A percentile compares a stretch with the other conserved stretches of the same genome.
phyloP scores from a whole-genome alignment of 2,888 invertebrate genomes.

The Geotrupes spiniger region DNA sequence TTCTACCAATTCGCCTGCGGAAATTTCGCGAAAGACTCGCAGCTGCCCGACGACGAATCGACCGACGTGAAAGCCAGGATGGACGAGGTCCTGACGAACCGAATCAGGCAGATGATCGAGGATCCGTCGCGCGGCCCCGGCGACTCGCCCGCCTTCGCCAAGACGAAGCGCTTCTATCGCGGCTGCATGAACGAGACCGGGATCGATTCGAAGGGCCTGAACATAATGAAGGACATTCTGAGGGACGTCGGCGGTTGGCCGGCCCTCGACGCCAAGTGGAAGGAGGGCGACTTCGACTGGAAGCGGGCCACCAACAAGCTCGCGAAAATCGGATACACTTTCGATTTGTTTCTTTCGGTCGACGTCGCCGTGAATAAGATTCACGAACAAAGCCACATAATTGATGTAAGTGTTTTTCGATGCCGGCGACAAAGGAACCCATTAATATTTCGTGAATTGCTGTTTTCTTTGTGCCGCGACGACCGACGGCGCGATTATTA shows the following conservation, averaged over 20 bases:
- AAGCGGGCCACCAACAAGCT: slow-evolving; percentile 39
- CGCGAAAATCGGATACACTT: slow-evolving; percentile 40
- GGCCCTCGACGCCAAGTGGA: slow-evolving; percentile 51
- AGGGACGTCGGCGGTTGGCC: slow-evolving; percentile 60
- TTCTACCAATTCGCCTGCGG: slow-evolving; percentile 35
- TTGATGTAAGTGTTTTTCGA: slow-evolving; percentile 14
- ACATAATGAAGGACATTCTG: slow-evolving; percentile 43
- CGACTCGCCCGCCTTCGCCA: slow-evolving; percentile 27
- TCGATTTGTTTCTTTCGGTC: slow-evolving; percentile 40
- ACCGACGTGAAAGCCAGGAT: slow-evolving; percentile 21
- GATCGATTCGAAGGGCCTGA: slow-evolving; percentile 38
- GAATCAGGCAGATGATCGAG: slow-evolving; percentile 32
- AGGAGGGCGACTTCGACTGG: slow-evolving; percentile 46
- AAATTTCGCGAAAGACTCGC: slow-evolving; percentile 24
- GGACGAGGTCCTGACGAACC: slow-evolving; percentile 23
- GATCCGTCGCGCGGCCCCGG: slow-evolving; percentile 19
- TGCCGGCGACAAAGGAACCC: too few species aligned
- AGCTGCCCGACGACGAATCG: slow-evolving; percentile 23
- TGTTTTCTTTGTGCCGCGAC: too few species aligned
- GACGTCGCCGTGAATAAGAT: slow-evolving; percentile 23
- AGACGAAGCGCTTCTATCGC: slow-evolving; percentile 33
- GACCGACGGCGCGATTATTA: too few species aligned
- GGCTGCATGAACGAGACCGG: slow-evolving; percentile 44
- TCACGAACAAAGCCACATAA: slow-evolving; percentile 15
- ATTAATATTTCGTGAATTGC: too few species aligned